Evolutionary conservation across 1,140 invertebrate genomes (phyloP).

Genomic region (Myzus persicae): DNA sequence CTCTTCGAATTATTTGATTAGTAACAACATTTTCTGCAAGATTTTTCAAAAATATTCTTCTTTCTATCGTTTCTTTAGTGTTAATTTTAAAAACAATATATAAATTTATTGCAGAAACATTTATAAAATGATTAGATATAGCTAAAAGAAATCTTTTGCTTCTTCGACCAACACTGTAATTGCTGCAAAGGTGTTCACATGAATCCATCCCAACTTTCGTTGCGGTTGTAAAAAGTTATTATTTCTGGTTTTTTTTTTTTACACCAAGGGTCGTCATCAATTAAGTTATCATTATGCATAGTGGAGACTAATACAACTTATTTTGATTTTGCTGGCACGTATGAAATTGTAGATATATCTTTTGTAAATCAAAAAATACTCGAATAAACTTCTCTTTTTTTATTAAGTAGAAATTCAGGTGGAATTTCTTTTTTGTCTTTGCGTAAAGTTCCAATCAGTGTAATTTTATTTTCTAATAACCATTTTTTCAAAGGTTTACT

Average conservation of each 20-base stretch:
- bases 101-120: slow-evolving; percentile 5
- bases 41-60: slow-evolving; percentile 42
- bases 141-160: slow-evolving; percentile 62
- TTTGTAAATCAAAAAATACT: slow-evolving; percentile 41
- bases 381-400: slow-evolving; percentile 21
- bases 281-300: slow-evolving; percentile 61
- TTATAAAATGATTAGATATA: slow-evolving; percentile 34
- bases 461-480: slow-evolving; percentile 41
- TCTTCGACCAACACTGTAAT: slow-evolving; percentile 54
- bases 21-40: neutral
- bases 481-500: neutral
- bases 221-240: slow-evolving; percentile 64
- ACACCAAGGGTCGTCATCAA: slow-evolving; percentile 61
- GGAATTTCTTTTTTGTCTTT: slow-evolving; percentile 44
- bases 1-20: slow-evolving; percentile 35
- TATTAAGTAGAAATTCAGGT: neutral
- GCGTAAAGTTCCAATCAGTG: neutral
- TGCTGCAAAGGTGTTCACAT: slow-evolving; percentile 63
- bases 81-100: neutral
- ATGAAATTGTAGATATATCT: slow-evolving; percentile 59
- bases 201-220: slow-evolving; percentile 66
- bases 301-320: slow-evolving; percentile 63
- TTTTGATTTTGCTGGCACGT: slow-evolving; percentile 61
- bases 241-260: slow-evolving; percentile 64
- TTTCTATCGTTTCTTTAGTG: slow-evolving; percentile 13